Evolutionary conservation across 2,797 vertebrate genomes (phyloP), one percentile per base, ranked within the genome.

Genomic region (Carapus acus): DNA sequence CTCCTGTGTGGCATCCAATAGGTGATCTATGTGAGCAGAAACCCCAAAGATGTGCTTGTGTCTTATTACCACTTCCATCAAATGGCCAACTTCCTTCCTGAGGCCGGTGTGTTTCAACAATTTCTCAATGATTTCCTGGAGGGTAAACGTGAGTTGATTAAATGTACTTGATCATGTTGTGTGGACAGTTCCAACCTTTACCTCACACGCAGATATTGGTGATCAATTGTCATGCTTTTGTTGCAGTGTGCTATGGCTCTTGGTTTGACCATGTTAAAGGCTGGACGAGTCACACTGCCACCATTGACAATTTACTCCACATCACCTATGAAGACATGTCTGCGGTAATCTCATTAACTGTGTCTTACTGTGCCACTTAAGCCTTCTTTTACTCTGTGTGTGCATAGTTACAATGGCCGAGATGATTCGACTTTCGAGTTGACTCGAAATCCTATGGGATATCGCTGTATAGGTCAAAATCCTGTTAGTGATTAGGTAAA

Each of bases 221-320:
- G 23, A 24, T 49, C 21, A 14, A 36, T 16, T 27, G 6, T 15
- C 2, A 6, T 8, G 13, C 27, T 8, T 18, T 36, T 55, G 19
- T 59, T 48, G 0, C 80, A 95, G 94, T 92, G 66, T 54, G 79
- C 51, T 92, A 77, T 0, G 92, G 93, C 16, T 93, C 90, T 45
- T 95, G 92, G 92, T 95, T 96, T 47, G 86, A 93, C 24, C 93
- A 95, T 0, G 12, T 92, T 47, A 91, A 86, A 51, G 91, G 79
- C 31, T 96, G 93, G 93, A 86, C 88, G 44, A 65, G 62, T 51
- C 83, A 88, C 61, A 51, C 27, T 29, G 65, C 44, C 31, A 60
- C 81, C 1, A 68, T 85, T 47, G 58, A 84, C 38, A 79, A 86
- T 68, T 75, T 92, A 63, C 65, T 91, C 44, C 88, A 84, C 1